A percentile compares a stretch with the other conserved stretches of the same genome.
These are phyloP conservation scores for Opisthocomus hoazin DNA, from an alignment of 2,113 vertebrate species.

Conservation along the genomic window DNA sequence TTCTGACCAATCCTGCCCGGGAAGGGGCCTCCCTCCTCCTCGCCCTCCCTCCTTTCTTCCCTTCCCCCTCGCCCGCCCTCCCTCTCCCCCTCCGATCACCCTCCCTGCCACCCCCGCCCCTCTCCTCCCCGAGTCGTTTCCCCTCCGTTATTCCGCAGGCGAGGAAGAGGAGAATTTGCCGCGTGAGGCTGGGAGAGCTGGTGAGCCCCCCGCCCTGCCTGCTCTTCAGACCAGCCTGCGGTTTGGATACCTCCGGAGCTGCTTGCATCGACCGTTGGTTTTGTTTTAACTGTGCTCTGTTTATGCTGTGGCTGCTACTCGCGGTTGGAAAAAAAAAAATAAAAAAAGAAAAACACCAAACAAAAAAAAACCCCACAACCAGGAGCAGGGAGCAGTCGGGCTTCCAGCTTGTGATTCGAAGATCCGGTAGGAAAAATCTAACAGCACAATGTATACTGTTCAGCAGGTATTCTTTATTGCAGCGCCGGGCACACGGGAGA, in stretches of 20 bases:
- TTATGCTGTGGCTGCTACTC: not conserved
- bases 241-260: fast-evolving
- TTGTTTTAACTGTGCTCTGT: not conserved
- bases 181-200: fast-evolving
- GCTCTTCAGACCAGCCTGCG: not conserved
- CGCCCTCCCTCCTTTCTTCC: too few species aligned
- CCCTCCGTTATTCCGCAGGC: fast-evolving
- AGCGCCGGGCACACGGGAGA: too few species aligned
- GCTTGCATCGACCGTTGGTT: fast-evolving
- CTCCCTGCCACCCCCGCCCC: too few species aligned
- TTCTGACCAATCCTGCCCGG: not conserved
- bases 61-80: not conserved
- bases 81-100: too few species aligned
- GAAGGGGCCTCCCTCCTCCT: not conserved
- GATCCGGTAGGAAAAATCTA: too few species aligned
- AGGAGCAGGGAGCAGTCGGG: fast-evolving
- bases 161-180: fast-evolving
- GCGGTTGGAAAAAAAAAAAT: too few species aligned
- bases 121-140: not conserved
- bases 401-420: too few species aligned
- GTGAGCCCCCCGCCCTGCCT: too few species aligned
- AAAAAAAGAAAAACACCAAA: too few species aligned
- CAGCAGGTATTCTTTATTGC: too few species aligned
- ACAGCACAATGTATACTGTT: too few species aligned
- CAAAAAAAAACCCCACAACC: not conserved